phyloP scores from a whole-genome alignment of 2,113 vertebrate species.

The Sterrhoptilus dennistouni region DNA sequence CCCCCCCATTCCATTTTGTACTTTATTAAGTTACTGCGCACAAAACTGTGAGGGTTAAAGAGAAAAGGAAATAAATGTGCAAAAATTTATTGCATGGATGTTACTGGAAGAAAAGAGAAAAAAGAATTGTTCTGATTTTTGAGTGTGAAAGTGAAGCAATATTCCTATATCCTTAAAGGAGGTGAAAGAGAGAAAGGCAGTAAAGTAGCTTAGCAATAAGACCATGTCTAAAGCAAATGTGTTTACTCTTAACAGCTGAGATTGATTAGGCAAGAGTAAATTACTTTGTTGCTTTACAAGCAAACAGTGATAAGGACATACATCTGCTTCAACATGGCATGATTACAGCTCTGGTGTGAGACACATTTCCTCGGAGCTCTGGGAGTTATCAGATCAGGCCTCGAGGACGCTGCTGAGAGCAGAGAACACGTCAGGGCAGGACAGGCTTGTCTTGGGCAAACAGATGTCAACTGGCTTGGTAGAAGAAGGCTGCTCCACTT shows the following conservation, averaged over 20 bases:
- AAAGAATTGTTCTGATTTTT: background rate
- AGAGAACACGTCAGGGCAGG: background rate
- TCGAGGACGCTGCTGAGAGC: background rate
- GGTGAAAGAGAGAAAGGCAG: background rate
- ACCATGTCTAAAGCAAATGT: background rate
- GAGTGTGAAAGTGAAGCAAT: background rate
- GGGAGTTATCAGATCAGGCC: background rate
- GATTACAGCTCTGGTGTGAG: background rate
- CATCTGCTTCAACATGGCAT: conserved; percentile 24
- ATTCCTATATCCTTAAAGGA: background rate
- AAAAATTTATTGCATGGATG: background rate
- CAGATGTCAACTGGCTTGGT: background rate
- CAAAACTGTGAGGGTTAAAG: background rate
- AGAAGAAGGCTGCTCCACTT: background rate
- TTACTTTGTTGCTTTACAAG: conserved; percentile 37
- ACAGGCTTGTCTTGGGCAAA: background rate
- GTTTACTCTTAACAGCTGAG: conserved; percentile 25
- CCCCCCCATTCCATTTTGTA: background rate
- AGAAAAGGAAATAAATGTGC: background rate
- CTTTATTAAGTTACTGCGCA: background rate
- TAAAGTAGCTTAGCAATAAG: background rate
- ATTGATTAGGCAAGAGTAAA: background rate
- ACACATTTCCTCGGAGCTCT: background rate
- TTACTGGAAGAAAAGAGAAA: background rate
- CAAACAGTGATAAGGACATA: conserved; percentile 14